Base-by-base conservation (phyloP, 2,888 invertebrate genomes). In the Scelioninae gen. 1 region DNA sequence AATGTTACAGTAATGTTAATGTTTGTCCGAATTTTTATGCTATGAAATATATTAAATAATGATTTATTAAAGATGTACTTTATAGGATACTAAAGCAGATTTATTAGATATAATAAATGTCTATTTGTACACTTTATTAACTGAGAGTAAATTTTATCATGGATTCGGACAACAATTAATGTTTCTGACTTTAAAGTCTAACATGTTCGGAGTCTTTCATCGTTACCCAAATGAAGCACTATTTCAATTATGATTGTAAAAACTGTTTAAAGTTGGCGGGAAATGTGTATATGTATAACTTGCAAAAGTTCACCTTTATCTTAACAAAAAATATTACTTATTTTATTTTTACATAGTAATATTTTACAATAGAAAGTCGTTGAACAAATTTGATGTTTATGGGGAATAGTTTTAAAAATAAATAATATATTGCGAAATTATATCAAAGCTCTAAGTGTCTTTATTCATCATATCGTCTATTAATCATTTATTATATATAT, bases 261-360 rank as follows among this genome's bases (percentile, higher is more conserved):
- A 72, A 58, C 13, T 62, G 29, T 62, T 68, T 80, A 63, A 80
- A 66, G 62, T 74, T 74, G 47, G 60, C 40, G 55, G 51, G 47
- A 80, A 68, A 74, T 74, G 63, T 72, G 68, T 72, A 79, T 79
- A 72, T 72, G 49, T 75, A 75, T 53, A 68, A 62, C 51, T 51
- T 9, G 16, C 31, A 75, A 76, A 69, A 76, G 43, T 69, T 71
- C 65, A 78, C 68, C 51, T 78, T 68, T 72, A 56, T 71, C 74
- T 66, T 62, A 72, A 62, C 29, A 72, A 77, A 65, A 72, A 78
- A 77, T 82, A 72, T 74, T 72, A 72, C 82, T 82, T 69, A 72
- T 72, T 72, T 82, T 79, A 83, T 79, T 83, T 82, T 82, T 79
- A 79, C 68, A 83, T 83, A 78, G 75, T 60, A 75, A 75, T 82